Percentiles rank a stretch among this genome's conserved stretches.
Evolutionary conservation across 1,140 invertebrate genomes (phyloP).

Genomic region (Drosophila baimaii): DNA sequence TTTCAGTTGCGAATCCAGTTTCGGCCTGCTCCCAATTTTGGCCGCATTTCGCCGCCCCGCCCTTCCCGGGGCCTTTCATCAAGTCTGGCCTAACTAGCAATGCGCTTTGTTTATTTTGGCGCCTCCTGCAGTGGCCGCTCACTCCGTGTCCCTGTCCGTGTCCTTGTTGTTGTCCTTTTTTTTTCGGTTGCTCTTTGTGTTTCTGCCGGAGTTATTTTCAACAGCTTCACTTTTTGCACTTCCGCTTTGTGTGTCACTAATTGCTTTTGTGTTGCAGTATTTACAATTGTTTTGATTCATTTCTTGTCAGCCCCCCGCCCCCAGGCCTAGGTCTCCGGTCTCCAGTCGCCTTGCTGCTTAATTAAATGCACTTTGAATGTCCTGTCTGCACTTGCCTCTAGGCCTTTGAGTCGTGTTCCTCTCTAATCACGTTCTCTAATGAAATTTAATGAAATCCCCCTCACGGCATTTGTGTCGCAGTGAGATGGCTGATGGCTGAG

Average conservation of each 20-base stretch:
- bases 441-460: conserved; percentile 61
- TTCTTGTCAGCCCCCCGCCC: conserved; percentile 40
- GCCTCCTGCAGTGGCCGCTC: conserved; percentile 61
- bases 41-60: conserved; percentile 2
- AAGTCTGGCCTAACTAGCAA: conserved; percentile 67
- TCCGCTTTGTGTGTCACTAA: conserved; percentile 81
- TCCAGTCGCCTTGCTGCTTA: conserved; percentile 51
- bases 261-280: conserved; percentile 81
- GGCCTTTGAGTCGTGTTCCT: conserved; percentile 60
- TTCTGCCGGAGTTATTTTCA: conserved; percentile 74
- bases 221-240: conserved; percentile 81
- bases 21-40: conserved; percentile 20
- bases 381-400: conserved; percentile 57
- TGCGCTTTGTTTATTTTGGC: conserved; percentile 80
- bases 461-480: conserved; percentile 44
- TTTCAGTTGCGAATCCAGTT: conserved; percentile 69
- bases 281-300: conserved; percentile 82
- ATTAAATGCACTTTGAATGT: conserved; percentile 81
- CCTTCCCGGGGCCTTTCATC: conserved; percentile 45
- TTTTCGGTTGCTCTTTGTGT: conserved; percentile 33
- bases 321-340: too few species aligned
- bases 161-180: conserved; percentile 19
- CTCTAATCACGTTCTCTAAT: conserved; percentile 65
- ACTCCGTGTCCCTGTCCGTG: background rate
- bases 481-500: too few species aligned